Evolutionary conservation across 1,140 invertebrate species (phyloP).

Genomic region (Archegozetes longisetosus): DNA sequence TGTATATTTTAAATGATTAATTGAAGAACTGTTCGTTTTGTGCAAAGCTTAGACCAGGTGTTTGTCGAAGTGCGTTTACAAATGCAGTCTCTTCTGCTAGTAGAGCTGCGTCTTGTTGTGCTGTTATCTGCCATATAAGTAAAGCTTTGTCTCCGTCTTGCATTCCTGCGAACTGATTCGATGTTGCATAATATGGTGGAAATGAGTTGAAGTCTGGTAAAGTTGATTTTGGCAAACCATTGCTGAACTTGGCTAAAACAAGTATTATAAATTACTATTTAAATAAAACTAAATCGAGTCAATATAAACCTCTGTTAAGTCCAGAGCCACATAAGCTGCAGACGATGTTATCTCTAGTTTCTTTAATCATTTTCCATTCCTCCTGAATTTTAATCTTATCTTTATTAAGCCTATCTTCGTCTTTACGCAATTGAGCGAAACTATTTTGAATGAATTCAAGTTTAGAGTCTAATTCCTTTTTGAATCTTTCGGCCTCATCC

Average conservation of each 20-base stretch:
- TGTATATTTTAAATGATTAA: no score
- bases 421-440: not conserved
- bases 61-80: slow-evolving; percentile 2
- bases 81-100: slow-evolving; percentile 16
- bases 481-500: slow-evolving; percentile 5
- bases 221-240: not conserved
- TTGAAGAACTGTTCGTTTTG: not conserved
- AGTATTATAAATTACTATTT: not conserved
- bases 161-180: not conserved
- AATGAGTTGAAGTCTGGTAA: not conserved
- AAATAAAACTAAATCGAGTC: not conserved
- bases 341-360: slow-evolving; percentile 6
- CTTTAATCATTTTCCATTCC: slow-evolving; percentile 10
- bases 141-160: slow-evolving; percentile 1
- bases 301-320: slow-evolving; percentile 6
- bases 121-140: slow-evolving; percentile 13
- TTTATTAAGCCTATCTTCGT: not conserved
- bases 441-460: not conserved
- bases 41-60: not conserved
- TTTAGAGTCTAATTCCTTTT: slow-evolving; percentile 6
- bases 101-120: slow-evolving; percentile 12
- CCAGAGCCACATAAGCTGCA: slow-evolving; percentile 10
- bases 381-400: not conserved
- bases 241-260: not conserved
- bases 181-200: not conserved